Conservation (phyloP, 2,113 vertebrate genomes). For the Cichladusa arquata region DNA sequence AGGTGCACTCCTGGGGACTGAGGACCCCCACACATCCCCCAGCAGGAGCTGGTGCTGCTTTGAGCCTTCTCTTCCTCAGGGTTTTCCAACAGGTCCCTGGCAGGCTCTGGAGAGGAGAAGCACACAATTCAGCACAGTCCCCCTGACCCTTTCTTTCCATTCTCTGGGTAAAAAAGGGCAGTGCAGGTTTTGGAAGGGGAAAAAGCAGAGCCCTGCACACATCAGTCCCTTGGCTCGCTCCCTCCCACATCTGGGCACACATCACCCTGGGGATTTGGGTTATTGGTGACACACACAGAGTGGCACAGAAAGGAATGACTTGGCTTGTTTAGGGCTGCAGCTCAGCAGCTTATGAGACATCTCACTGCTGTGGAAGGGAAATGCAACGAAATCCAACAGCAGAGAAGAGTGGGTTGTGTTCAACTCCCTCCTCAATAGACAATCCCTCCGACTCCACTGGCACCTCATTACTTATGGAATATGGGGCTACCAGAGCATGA, state of each 20-base stretch:
- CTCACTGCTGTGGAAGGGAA: background rate
- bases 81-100: background rate
- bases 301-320: background rate
- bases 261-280: background rate
- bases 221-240: fast-evolving
- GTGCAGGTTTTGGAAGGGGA: background rate
- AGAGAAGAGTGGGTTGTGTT: background rate
- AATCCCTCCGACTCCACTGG: background rate
- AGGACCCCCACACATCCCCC: background rate
- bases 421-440: background rate
- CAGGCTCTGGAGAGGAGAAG: background rate
- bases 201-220: background rate
- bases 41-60: background rate
- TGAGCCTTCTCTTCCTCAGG: background rate
- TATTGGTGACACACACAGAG: background rate
- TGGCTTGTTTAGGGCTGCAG: background rate
- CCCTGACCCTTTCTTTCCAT: background rate
- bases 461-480: background rate
- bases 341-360: background rate
- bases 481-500: background rate
- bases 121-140: background rate
- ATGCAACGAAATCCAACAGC: background rate
- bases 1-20: background rate
- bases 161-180: background rate
- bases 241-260: background rate